Evolutionary conservation across 2,113 vertebrate species (phyloP), one percentile per base, ranked within the genome.

Genomic region (Lophius piscatorius): DNA sequence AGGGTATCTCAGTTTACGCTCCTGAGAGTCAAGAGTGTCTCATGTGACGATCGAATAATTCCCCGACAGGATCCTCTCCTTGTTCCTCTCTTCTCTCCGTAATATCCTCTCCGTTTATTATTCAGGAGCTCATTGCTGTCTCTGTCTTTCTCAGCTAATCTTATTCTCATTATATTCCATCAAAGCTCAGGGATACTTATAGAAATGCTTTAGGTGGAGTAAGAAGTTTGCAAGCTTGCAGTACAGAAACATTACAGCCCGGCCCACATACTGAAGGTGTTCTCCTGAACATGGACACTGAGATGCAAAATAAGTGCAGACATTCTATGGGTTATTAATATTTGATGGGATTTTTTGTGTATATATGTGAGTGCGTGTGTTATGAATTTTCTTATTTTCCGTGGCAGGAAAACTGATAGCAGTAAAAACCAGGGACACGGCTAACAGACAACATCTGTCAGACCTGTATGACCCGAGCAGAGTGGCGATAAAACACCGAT

Each of bases 71-170:
- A 20, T 54, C 12, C 4, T 41, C 18, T 33, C 22, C 46, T 55
- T 24, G 36, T 65, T 36, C 44, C 2, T 26, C 41, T 23, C 4
- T 51, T 18, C 20, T n/a, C 47, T 39, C 44, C 55, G 47, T 57
- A 33, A 63, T 52, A 63, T 66, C 29, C 12, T 42, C 17, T 67
- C 28, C 51, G 46, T 73, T 52, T 47, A 68, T 78, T 78, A 80
- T 85, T 84, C 63, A 85, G 82, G 69, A 63, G 49, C 63, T 62
- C 34, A 8, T 63, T n/a, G 31, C 51, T 46, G 48, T 70, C 55
- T 72, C 31, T 20, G 26, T 58, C 52, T 40, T 14, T 38, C 18
- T 44, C 33, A 16, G 51, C 23, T 36, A 66, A 82, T 74, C 64
- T 65, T 31, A 54, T 56, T 71, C 59, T 44, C 23, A 70, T 42